Evolutionary conservation across 2,113 vertebrate genomes (phyloP).

Genomic region (Scytalopus superciliaris): DNA sequence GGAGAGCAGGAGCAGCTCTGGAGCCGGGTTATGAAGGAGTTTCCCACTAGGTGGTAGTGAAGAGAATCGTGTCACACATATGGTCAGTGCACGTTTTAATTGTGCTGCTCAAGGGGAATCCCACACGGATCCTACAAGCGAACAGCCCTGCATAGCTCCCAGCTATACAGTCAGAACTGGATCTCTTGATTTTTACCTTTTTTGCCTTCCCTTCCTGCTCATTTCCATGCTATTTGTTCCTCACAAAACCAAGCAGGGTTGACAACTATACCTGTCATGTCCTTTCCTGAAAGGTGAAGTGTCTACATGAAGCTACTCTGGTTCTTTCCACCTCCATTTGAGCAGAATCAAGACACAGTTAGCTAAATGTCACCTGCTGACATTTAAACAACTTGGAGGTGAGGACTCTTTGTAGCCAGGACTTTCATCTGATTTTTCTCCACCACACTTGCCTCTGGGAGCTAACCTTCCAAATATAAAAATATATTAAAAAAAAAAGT

Average conservation of each 20-base stretch:
- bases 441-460: background rate
- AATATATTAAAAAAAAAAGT: background rate
- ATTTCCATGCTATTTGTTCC: background rate
- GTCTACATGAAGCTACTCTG: background rate
- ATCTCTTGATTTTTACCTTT: background rate
- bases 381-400: background rate
- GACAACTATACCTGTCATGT: background rate
- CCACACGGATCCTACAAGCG: background rate
- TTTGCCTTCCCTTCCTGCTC: background rate
- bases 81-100: background rate
- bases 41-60: conserved; percentile 60
- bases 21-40: background rate
- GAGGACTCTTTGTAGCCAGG: background rate
- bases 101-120: background rate
- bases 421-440: background rate
- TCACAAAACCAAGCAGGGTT: background rate
- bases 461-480: background rate
- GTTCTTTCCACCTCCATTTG: background rate
- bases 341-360: background rate
- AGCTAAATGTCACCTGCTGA: background rate
- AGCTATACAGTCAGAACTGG: background rate
- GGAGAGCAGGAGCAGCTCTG: background rate
- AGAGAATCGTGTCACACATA: background rate
- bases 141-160: background rate
- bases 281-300: background rate